These are phyloP conservation scores for Hemiscyllium ocellatum DNA, from an alignment of 2,113 vertebrate species.

Conservation along the genomic window DNA sequence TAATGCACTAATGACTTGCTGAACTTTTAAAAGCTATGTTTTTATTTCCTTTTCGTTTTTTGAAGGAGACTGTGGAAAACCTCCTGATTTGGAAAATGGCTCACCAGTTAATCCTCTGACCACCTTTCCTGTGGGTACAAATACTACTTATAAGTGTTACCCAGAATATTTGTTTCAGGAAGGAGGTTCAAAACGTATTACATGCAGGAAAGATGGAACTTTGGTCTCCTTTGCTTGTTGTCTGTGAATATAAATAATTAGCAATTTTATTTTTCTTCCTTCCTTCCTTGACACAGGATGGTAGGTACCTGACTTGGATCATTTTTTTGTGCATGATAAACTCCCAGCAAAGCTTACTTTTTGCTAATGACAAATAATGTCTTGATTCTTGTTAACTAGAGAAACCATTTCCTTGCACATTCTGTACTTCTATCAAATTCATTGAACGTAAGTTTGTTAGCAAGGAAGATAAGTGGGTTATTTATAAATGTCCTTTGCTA, in stretches of 20 bases:
- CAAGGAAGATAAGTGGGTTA: no score
- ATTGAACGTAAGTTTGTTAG: no score
- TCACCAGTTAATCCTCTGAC: no score
- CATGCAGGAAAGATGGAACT: neutral
- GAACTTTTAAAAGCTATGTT: neutral
- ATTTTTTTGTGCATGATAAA: neutral
- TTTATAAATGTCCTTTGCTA: no score
- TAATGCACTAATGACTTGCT: neutral
- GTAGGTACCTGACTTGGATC: neutral
- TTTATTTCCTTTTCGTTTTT: no score
- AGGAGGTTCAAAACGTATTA: neutral
- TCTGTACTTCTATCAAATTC: no score
- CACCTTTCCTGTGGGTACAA: neutral
- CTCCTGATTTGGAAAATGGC: neutral
- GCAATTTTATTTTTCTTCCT: neutral
- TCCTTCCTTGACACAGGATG: no score
- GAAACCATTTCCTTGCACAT: no score
- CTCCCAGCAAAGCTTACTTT: no score
- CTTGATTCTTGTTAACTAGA: no score
- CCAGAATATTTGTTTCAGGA: neutral
- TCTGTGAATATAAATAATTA: neutral
- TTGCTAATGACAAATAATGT: no score
- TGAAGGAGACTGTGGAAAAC: no score
- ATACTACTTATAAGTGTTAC: neutral
- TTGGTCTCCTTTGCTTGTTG: neutral